Evolutionary conservation across 2,113 vertebrate species (phyloP).

Genomic region (Morone saxatilis): DNA sequence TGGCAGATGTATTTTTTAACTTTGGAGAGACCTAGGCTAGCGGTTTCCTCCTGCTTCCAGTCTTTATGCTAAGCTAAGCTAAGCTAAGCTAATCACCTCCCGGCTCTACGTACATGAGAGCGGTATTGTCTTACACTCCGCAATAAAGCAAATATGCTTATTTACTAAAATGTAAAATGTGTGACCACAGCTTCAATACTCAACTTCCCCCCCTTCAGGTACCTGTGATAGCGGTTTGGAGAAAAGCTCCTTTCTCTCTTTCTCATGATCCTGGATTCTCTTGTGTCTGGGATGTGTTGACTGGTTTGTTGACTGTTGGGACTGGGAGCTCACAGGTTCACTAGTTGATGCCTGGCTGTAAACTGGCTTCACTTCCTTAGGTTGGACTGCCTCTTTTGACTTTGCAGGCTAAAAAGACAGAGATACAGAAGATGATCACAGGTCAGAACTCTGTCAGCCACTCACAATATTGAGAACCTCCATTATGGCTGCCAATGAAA

Average conservation of each 20-base stretch:
- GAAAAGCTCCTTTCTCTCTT: conserved; percentile 93
- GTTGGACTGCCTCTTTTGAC: conserved; percentile 84
- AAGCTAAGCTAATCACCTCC: not conserved
- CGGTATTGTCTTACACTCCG: not conserved
- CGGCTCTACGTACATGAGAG: not conserved
- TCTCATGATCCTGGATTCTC: conserved; percentile 93
- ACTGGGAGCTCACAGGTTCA: conserved; percentile 69
- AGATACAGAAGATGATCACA: not conserved
- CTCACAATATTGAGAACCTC: not conserved
- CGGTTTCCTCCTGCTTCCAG: not conserved
- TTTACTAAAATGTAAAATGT: not conserved
- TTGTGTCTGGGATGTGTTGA: conserved; percentile 86
- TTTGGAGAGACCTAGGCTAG: not conserved
- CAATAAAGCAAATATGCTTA: not conserved
- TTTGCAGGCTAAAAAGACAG: conserved; percentile 82
- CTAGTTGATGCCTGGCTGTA: conserved; percentile 64
- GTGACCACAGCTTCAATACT: not conserved
- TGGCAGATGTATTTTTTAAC: not conserved
- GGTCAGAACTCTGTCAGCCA: not conserved
- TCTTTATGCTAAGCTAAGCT: not conserved
- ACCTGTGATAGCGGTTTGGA: conserved; percentile 89
- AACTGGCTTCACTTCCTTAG: conserved; percentile 86
- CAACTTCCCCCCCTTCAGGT: not conserved
- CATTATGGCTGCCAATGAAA: not conserved
- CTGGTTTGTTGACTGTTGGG: conserved; percentile 42